Evolutionary conservation across 1,140 invertebrate species (phyloP), one percentile per base, ranked within the genome.

Genomic region (Nebria ingens): DNA sequence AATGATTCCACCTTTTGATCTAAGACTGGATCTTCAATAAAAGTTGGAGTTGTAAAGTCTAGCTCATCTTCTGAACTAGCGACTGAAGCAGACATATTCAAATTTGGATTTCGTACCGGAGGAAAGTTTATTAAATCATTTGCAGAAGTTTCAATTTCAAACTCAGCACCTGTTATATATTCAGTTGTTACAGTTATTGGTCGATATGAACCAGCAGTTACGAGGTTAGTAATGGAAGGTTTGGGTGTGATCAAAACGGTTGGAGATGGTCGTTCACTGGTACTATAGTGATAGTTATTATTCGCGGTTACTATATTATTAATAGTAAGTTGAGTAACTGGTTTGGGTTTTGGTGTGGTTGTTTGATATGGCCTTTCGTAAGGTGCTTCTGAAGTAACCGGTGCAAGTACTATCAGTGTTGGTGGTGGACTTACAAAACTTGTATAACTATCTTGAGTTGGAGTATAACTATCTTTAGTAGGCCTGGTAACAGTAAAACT

Each of bases 71-170:
- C 72, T 12, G 69, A 73, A 1, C 76, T 69, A 1, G 78, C 71
- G 19, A 78, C 70, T 1, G 77, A 71, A 2, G 71, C 72, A 0
- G 83, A 84, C 55, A 79, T 79, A 55, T 89, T 89, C 0, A 88
- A 69, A 71, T 87, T 84, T 0, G 88, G 88, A 68, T 90, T 88
- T 52, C 87, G 77, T 1, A 89, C 88, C 0, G 88, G 88, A 21
- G 88, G 88, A 70, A 91, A 91, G 59, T 88, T 89, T 17, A 84
- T 81, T 2, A 85, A 68, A 56, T 87, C 84, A 58, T 88, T 83
- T 0, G 81, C 76, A 1, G 80, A 78, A n/a, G 66, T 63, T 57
- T 63, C 58, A 22, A 54, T 38, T 40, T 62, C 61, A 2, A 61
- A 56, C 1, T 59, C 58, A 4, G 60, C 58, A 9, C 61, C 56